Evolutionary conservation across 2,797 vertebrate genomes (phyloP), one percentile per base, ranked within the genome.

Genomic region (Aythya fuligula): DNA sequence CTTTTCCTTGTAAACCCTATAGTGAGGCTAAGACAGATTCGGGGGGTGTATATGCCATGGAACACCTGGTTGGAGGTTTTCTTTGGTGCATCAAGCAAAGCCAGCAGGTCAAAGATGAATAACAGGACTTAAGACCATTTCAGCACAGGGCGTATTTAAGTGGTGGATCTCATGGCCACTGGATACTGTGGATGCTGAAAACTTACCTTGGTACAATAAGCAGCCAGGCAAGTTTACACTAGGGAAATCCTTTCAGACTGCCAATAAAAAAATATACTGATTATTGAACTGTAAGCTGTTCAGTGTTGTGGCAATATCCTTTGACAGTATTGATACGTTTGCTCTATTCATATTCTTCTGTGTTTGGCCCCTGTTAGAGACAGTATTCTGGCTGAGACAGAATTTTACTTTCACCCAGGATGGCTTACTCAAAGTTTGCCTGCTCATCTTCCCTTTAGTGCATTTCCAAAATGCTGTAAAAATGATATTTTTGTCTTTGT

Each of bases 21-120:
- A 34, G 17, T 7, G 15, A 56, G 20, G 8, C 75, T 79, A 24
- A 39, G 71, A 49, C 8, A 67, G 28, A 8, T 47, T 16, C 60
- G 60, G 66, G 43, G 41, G 17, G 8, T 4, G 10, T 0, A 0
- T 6, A 11, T 49, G 32, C 7, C 2, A 0, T 58, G 18, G 22
- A 66, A 27, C 12, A 43, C 64, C 19, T 66, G 5, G 1, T 58
- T 66, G 56, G 57, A 62, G 14, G 11, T 66, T 57, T 69, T 47
- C 32, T 75, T 54, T 60, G 27, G 27, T 24, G 2, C 36, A 11
- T 41, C 60, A 41, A 16, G 38, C 39, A n/a, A 70, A 75, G 13
- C 7, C 21, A 43, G n/a, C 13, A 53, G 58, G 47, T 30, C 0
- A 83, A 45, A 87, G 79, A 36, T 16, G 20, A 76, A 5, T 1